Base-by-base conservation (phyloP, 2,113 vertebrate genomes). In the Leiothrix lutea region DNA sequence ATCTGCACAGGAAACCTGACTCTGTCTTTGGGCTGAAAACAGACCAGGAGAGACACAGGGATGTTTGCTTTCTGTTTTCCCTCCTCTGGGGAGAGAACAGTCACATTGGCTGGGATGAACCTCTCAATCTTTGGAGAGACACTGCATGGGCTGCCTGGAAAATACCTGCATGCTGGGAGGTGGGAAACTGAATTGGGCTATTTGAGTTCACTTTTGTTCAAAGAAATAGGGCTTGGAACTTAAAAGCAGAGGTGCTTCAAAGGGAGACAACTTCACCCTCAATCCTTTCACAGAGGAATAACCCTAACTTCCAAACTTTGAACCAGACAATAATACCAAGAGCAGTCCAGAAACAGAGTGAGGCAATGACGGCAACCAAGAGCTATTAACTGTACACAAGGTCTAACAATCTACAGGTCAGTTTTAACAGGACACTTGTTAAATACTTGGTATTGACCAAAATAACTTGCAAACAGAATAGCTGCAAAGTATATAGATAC, bases 41-140 rank as follows among this genome's bases (percentile, higher is more conserved):
- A 81, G 35, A 47, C 9, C 15, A 25, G 45, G 25, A 79, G 18
- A 66, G 16, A 19, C 8, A 36, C 5, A 2, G 3, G 4, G 8
- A 15, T 22, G 14, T 66, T 87, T 66, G 36, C 5, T 29, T 50
- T 67, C 44, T 60, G 8, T 18, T 53, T 45, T 14, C 2, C 33
- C 48, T 60, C 2, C 16, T 51, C 19, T 64, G 29, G 9, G 13
- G 13, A 81, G 28, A 33, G 12, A 20, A 35, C 4, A 8, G 33
- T 33, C 38, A 26, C 2, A 0, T 1, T 42, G 60, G 12, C 42
- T 44, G 35, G 6, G 26, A 51, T 44, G n/a, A 8, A 36, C 2
- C 31, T 29, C 22, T n/a, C 26, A 31, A 53, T 33, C 6, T 66
- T 48, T 22, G 13, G 42, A 45, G 12, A 51, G 28, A 31, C 5